Conservation (phyloP, 2,888 invertebrate genomes). For the Macrophya alboannulata region DNA sequence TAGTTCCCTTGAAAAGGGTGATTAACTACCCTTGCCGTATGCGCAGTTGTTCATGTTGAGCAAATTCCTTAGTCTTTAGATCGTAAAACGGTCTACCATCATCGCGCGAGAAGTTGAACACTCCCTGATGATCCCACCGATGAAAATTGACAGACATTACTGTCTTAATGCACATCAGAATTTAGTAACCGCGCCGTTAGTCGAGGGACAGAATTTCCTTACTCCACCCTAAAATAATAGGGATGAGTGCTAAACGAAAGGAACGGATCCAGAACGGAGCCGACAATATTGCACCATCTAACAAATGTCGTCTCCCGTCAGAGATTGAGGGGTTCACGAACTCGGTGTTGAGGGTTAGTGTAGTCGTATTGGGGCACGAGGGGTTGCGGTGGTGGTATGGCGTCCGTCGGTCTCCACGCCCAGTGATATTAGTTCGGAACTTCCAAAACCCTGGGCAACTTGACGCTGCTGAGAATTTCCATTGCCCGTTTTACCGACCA, state of each 20-base stretch:
- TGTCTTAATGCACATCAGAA: background rate
- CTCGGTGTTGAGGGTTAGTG: constrained; percentile 31
- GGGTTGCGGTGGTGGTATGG: constrained; percentile 23
- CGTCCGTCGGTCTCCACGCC: constrained; percentile 8
- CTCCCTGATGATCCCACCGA: background rate
- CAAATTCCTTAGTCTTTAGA: background rate
- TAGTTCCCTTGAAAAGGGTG: constrained; percentile 18
- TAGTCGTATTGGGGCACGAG: constrained; percentile 4
- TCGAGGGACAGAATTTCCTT: background rate
- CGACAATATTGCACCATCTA: constrained; percentile 49
- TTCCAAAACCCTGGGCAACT: constrained; percentile 41
- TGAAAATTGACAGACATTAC: background rate
- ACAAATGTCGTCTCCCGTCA: constrained; percentile 48
- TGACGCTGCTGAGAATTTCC: constrained; percentile 14
- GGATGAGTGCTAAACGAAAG: background rate
- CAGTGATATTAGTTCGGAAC: constrained; percentile 51
- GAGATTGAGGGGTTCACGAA: constrained; percentile 50
- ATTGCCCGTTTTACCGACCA: background rate
- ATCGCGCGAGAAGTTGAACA: background rate
- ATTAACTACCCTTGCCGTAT: constrained; percentile 31
- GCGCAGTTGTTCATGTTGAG: background rate
- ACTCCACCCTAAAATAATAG: background rate
- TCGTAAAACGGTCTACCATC: background rate
- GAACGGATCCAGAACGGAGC: background rate
- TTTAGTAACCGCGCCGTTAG: background rate